phyloP scores from a whole-genome alignment of 2,113 vertebrate species.

The Sinocyclocheilus grahami region DNA sequence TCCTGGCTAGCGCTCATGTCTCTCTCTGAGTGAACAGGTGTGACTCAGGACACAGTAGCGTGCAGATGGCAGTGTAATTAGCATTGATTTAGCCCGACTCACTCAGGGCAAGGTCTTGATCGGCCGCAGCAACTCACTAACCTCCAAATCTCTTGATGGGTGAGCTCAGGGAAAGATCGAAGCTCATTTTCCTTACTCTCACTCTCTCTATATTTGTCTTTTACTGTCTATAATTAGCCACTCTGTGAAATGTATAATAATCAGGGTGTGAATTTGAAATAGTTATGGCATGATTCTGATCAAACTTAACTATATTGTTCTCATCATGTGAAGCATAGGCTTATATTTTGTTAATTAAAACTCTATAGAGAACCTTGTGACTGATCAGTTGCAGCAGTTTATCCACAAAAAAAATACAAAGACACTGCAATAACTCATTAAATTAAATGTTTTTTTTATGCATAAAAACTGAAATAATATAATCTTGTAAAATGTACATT shows the following conservation, averaged over 20 bases:
- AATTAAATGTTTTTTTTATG: background rate
- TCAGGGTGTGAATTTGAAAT: background rate
- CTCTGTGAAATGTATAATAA: background rate
- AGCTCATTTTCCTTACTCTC: constrained; percentile 67
- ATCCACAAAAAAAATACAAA: background rate
- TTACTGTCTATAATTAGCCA: constrained; percentile 17
- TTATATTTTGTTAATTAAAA: background rate
- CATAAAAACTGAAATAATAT: background rate
- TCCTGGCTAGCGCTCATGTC: background rate
- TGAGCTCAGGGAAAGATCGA: constrained; percentile 75
- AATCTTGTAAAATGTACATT: background rate
- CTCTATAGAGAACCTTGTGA: background rate
- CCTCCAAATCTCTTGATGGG: constrained; percentile 77
- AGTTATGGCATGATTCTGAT: background rate
- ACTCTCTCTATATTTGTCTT: background rate
- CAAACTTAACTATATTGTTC: background rate
- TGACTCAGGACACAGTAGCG: constrained; percentile 69
- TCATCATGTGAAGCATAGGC: background rate
- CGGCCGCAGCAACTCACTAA: constrained; percentile 78
- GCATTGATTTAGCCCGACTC: constrained; percentile 78
- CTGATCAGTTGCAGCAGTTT: background rate
- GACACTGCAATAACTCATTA: background rate
- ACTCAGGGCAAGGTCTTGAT: constrained; percentile 75
- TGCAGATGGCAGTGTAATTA: constrained; percentile 80
- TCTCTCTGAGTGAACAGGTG: constrained; percentile 73